Base-by-base conservation (phyloP, 2,113 vertebrate species). In the Sterna hirundo region DNA sequence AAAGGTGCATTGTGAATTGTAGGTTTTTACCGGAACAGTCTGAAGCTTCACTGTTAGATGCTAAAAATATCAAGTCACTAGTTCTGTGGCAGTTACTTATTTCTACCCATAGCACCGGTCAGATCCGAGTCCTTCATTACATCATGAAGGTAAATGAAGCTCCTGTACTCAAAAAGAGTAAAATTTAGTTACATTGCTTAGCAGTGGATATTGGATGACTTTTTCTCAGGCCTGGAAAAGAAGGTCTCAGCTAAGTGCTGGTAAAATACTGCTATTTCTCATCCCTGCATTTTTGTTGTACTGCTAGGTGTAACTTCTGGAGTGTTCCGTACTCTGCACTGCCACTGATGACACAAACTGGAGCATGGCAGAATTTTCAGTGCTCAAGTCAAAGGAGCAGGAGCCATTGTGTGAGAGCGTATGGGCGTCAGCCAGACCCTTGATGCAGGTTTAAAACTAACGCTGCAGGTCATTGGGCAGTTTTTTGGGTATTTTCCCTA, bases 321-420 rank as follows among this genome's bases (percentile, higher is more conserved):
- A 66, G 38, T 3, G 4, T 79, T 61, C 68, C 6, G 0, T 27
- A 2, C n/a, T 52, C 46, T 0, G 0, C 7, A 46, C 71, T 74
- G 60, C n/a, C 22, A 15, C 64, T 42, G 40, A 17, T 30, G 54
- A 36, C n/a, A 42, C 30, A n/a, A 30, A 62, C 5, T 17, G 78
- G 38, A 69, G 60, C 49, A 16, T 1, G 10, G 65, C 65, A 38
- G 81, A 27, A 47, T 34, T 88, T 47, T 69, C 66, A 51, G 58
- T 29, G 58, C 49, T 49, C 2, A 36, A 32, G 40, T 26, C 47
- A 5, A 22, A 22, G 47, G 21, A 49, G 47, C 21, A 6, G 47
- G 47, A 49, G 47, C 47, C 47, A 49, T 36, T 52, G 54, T 11
- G 5, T 13, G 22, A 34, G 69, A 36, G n/a, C 0, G 1, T 19